These are phyloP conservation scores for Sebastes diaconus DNA, from an alignment of 2,797 vertebrate species.

Conservation along the genomic window DNA sequence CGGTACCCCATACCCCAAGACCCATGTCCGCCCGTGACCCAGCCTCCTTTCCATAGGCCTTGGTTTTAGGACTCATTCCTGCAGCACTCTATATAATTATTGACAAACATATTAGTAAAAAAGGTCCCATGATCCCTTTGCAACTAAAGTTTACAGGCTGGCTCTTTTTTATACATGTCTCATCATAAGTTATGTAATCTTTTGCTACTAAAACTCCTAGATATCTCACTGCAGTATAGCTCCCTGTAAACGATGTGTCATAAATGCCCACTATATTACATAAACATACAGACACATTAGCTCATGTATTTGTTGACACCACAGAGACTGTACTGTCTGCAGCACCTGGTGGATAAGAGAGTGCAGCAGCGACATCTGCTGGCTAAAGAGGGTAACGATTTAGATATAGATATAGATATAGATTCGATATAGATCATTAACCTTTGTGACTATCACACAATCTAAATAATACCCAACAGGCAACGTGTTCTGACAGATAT, in stretches of 20 bases:
- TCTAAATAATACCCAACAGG: background rate
- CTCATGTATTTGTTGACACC: background rate
- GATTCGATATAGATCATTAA: no score
- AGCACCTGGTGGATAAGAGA: background rate
- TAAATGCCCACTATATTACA: background rate
- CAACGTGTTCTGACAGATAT: background rate
- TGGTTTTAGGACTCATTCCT: background rate
- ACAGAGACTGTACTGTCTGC: fast-evolving
- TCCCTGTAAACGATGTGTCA: background rate
- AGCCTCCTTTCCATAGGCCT: no score
- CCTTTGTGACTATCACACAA: background rate
- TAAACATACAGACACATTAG: background rate
- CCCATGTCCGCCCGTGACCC: no score
- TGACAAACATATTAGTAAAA: no score
- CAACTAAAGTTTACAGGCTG: background rate
- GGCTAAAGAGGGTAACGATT: background rate
- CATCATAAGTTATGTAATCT: background rate
- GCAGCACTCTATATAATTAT: no score
- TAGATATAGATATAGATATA: no score
- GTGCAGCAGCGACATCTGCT: conserved; percentile 3
- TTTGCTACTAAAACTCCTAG: background rate
- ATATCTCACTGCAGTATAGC: background rate
- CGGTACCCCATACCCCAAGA: no score
- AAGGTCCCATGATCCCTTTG: background rate
- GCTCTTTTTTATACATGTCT: background rate